phyloP scores from a whole-genome alignment of 2,888 invertebrate genomes.

The Anthoptus insignis region DNA sequence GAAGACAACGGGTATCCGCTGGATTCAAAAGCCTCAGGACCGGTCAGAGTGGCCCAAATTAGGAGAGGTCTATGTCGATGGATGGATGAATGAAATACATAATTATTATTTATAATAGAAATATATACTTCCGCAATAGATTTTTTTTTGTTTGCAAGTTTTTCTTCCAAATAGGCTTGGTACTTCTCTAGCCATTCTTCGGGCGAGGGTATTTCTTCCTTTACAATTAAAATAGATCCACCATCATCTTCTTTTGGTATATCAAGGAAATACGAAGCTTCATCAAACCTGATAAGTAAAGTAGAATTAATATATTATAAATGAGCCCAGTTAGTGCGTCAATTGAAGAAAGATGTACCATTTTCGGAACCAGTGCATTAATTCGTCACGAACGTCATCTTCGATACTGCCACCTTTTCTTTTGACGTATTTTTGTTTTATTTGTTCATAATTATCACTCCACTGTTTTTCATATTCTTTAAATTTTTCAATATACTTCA shows the following conservation, averaged over 20 bases:
- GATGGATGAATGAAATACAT: too few species aligned
- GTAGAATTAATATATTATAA: too few species aligned
- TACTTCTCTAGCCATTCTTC: constrained; percentile 67
- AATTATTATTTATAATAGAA: background rate
- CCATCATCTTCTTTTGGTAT: constrained; percentile 63
- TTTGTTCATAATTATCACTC: constrained; percentile 48
- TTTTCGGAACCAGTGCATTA: constrained; percentile 69
- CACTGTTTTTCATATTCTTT: constrained; percentile 57
- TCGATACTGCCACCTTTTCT: constrained; percentile 53
- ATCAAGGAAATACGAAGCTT: constrained; percentile 63
- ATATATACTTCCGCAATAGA: constrained; percentile 45
- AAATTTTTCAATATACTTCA: constrained; percentile 26
- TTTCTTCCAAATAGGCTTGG: constrained; percentile 55
- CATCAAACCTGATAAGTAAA: constrained; percentile 60
- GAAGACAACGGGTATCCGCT: too few species aligned
- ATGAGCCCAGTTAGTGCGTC: too few species aligned
- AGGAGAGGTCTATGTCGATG: too few species aligned
- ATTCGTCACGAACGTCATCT: constrained; percentile 65
- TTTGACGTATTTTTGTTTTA: constrained; percentile 56
- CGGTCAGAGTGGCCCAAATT: too few species aligned
- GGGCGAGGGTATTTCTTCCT: constrained; percentile 63
- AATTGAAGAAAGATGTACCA: constrained; percentile 59
- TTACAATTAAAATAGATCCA: constrained; percentile 63
- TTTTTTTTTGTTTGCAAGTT: constrained; percentile 63
- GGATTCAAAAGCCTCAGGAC: too few species aligned